These are phyloP conservation scores for Muraenolepis orangiensis DNA, from an alignment of 2,797 vertebrate genomes.

Conservation along the genomic window DNA sequence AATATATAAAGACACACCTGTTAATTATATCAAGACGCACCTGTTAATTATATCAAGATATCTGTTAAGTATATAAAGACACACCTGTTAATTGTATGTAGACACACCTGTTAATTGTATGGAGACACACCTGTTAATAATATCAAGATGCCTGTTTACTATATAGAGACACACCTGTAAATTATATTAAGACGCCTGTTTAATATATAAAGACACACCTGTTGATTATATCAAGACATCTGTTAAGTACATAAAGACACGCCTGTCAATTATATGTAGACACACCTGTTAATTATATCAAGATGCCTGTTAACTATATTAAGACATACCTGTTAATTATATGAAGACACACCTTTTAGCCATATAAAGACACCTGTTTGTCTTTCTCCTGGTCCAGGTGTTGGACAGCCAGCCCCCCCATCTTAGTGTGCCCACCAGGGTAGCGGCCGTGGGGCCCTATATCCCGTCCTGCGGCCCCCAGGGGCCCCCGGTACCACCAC, in stretches of 20 bases:
- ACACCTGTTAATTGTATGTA: too few relatives aligned
- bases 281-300: too few relatives aligned
- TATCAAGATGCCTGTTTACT: not conserved
- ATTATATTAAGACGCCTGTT: not conserved
- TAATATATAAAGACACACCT: too few relatives aligned
- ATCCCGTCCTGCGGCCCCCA: slow-evolving; percentile 76
- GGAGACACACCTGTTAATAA: too few relatives aligned
- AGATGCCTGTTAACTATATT: not conserved
- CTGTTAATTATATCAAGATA: too few relatives aligned
- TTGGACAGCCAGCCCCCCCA: slow-evolving; percentile 74
- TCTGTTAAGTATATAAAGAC: too few relatives aligned
- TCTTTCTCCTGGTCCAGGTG: slow-evolving; percentile 37
- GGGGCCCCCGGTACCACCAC: slow-evolving; percentile 43
- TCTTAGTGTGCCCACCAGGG: slow-evolving; percentile 73
- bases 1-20: too few relatives aligned
- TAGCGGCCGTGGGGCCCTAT: slow-evolving; percentile 92
- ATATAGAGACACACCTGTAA: not conserved
- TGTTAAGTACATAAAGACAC: too few relatives aligned
- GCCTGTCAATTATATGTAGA: too few relatives aligned
- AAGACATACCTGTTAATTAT: not conserved
- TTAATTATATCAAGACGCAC: not conserved
- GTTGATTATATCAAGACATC: too few relatives aligned
- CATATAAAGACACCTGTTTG: not conserved
- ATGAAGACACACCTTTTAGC: not conserved
- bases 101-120: too few relatives aligned